Conservation (phyloP, 2,888 invertebrate genomes). For the Lamproptera curius region DNA sequence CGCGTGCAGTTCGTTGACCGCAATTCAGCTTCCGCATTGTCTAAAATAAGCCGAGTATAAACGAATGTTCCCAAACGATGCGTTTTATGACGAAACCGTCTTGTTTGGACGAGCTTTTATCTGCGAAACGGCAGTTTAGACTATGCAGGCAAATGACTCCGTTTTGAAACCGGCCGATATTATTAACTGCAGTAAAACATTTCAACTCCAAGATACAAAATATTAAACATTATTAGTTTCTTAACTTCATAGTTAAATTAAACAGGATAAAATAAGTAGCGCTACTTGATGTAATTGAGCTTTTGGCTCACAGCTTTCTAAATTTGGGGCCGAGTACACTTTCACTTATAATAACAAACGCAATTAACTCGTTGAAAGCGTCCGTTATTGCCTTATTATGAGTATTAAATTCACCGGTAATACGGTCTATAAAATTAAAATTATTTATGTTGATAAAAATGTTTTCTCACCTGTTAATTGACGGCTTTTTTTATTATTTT, state of each 20-base stretch:
- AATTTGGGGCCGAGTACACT: neutral
- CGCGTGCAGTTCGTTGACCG: constrained; percentile 49
- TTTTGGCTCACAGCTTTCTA: neutral
- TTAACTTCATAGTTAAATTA: no score
- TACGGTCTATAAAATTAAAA: no score
- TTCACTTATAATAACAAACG: neutral
- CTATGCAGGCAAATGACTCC: neutral
- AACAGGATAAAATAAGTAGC: no score
- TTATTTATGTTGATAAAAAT: no score
- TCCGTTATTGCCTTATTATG: constrained; percentile 15
- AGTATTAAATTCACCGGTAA: neutral
- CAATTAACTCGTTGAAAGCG: neutral
- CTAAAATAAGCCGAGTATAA: constrained; percentile 45
- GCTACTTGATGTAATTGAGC: neutral
- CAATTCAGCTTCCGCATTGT: constrained; percentile 46
- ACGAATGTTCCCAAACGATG: constrained; percentile 26
- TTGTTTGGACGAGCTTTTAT: constrained; percentile 19
- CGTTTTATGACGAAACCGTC: constrained; percentile 29
- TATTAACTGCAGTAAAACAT: no score
- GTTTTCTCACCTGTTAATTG: no score
- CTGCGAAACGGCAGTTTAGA: constrained; percentile 18
- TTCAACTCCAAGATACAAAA: no score
- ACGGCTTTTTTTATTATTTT: no score
- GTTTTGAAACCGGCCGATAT: neutral
- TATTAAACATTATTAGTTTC: no score